phyloP scores from a whole-genome alignment of 2,797 vertebrate genomes.

The Hydrophis major region DNA sequence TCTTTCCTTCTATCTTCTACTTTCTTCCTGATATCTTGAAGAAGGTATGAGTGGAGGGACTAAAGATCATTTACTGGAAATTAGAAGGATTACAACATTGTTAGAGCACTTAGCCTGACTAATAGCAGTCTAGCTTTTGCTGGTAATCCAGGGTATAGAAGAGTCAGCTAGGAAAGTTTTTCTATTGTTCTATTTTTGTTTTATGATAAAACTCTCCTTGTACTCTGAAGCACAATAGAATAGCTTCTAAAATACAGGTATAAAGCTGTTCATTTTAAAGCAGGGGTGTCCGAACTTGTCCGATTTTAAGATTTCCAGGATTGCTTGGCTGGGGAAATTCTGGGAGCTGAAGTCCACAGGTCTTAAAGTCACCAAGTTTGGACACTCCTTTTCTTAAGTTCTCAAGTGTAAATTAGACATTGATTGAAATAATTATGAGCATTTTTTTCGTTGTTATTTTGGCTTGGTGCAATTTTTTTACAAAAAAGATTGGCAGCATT shows the following conservation, averaged over 20 bases:
- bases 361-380: background rate
- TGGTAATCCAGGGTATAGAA: background rate
- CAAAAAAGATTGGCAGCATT: background rate
- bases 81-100: background rate
- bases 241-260: background rate
- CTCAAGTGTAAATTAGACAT: background rate
- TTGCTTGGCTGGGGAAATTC: background rate
- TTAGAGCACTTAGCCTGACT: background rate
- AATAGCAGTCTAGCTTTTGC: background rate
- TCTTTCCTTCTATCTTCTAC: background rate
- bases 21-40: background rate
- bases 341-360: too few relatives aligned
- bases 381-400: background rate
- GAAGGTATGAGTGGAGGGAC: background rate
- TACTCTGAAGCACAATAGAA: background rate
- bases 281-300: background rate
- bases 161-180: background rate
- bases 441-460: background rate
- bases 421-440: background rate
- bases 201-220: background rate
- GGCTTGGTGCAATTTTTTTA: background rate
- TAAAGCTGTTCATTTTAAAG: background rate
- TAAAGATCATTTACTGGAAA: background rate
- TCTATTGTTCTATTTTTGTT: background rate
- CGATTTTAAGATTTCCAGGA: background rate